Conservation (phyloP, 2,113 vertebrate species). For the Eudyptes chrysolophus region DNA sequence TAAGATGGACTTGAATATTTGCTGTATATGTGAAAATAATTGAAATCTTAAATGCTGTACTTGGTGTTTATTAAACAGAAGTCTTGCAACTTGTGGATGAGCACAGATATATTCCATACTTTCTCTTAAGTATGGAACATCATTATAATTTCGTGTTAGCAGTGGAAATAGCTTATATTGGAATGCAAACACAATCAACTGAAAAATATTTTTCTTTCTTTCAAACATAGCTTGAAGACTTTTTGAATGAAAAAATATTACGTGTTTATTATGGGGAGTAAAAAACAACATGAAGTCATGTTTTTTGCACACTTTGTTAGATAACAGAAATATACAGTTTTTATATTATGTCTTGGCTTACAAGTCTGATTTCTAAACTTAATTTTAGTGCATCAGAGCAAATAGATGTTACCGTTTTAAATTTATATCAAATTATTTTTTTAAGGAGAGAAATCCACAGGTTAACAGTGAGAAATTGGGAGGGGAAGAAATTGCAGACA, state of each 20-base stretch:
- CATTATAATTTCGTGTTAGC: not conserved
- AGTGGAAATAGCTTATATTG: not conserved
- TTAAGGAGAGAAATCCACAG: not conserved
- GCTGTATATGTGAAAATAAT: constrained; percentile 61
- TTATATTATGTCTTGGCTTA: constrained; percentile 63
- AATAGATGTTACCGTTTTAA: constrained; percentile 41
- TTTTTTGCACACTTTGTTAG: constrained; percentile 48
- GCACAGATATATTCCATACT: not conserved
- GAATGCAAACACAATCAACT: constrained; percentile 30
- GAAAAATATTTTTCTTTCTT: constrained; percentile 17
- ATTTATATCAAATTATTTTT: constrained; percentile 24
- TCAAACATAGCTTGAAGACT: not conserved
- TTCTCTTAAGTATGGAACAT: constrained; percentile 19
- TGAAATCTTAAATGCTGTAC: not conserved
- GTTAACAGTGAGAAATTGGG: not conserved
- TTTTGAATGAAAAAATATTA: constrained; percentile 36
- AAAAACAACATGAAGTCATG: constrained; percentile 10
- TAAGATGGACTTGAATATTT: constrained; percentile 46
- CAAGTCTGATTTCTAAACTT: constrained; percentile 62
- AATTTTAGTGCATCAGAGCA: constrained; percentile 34
- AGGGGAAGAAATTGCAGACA: not conserved
- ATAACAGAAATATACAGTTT: constrained; percentile 24
- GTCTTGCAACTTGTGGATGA: constrained; percentile 37
- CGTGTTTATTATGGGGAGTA: constrained; percentile 39
- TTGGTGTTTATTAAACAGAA: constrained; percentile 49